Conservation (phyloP, 2,113 vertebrate species). For the Colistium nudipinnis region DNA sequence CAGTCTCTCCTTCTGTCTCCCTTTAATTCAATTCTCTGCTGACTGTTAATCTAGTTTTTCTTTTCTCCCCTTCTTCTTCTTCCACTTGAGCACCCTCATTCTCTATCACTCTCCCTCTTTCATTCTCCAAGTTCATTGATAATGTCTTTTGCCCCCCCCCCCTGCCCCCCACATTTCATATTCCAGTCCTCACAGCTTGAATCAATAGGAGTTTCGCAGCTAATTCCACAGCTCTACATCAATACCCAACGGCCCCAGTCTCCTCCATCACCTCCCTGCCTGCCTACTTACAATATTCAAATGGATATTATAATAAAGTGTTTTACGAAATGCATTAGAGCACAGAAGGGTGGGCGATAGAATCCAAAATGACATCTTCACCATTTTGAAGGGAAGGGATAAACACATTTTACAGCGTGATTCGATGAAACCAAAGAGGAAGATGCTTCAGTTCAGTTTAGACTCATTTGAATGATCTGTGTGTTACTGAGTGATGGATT, state of each 20-base stretch:
- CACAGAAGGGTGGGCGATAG: constrained; percentile 23
- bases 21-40: constrained; percentile 72
- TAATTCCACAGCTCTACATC: constrained; percentile 74
- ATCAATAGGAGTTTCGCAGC: constrained; percentile 72
- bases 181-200: constrained; percentile 69
- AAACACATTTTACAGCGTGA: constrained; percentile 11
- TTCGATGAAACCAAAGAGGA: constrained; percentile 5
- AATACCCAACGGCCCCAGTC: constrained; percentile 67
- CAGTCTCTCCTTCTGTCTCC: constrained; percentile 55
- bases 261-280: constrained; percentile 46
- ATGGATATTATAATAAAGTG: constrained; percentile 63
- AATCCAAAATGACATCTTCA: constrained; percentile 40
- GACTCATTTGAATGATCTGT: constrained; percentile 1
- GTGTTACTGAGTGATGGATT: neutral
- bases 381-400: constrained; percentile 31
- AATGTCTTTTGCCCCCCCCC: constrained; percentile 58
- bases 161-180: constrained; percentile 59
- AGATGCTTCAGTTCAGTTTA: constrained; percentile 8
- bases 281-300: constrained; percentile 75
- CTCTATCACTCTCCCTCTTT: constrained; percentile 45
- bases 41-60: constrained; percentile 68
- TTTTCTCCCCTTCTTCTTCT: neutral
- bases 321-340: constrained; percentile 60
- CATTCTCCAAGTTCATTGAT: constrained; percentile 71
- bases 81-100: constrained; percentile 38